Evolutionary conservation across 2,888 invertebrate species (phyloP), one percentile per base, ranked within the genome.

Genomic region (Campaea margaritaria): DNA sequence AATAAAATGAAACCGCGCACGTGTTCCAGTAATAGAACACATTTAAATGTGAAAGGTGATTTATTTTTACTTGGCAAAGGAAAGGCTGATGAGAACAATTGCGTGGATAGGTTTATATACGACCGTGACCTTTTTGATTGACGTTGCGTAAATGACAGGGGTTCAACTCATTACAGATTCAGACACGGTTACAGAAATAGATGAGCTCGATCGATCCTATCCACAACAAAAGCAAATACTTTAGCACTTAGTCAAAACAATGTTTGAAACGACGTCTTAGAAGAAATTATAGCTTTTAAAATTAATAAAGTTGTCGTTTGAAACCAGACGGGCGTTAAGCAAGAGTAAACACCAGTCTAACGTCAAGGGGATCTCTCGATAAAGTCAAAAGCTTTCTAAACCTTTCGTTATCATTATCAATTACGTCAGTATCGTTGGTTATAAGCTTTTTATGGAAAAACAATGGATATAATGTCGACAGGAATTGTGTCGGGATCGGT

Each of bases 111-210:
- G 60, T 65, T 59, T 43, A 59, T 62, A 70, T 77, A 65, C 70
- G 76, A 75, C 82, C 81, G 69, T 83, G 80, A 81, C 81, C 81
- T 84, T 83, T 27, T 82, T 82, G 83, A 82, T 77, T 80, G 83
- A 82, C 81, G 80, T 72, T 69, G 74, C 76, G 74, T 74, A 81
- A 84, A 83, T 81, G 78, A 74, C 79, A 73, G 64, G 76, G 75
- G 75, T 75, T 72, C 60, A 62, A 51, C 62, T 69, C 45, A 62
- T 72, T 72, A 73, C 69, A 72, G 64, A 70, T 60, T 61, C 48
- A 55, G 47, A 62, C 55, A 62, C 48, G 44, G 50, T 51, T 50
- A 60, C 54, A 38, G 27, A 55, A 60, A 55, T 55, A 60, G 55
- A 54, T 31, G 49, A 31, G 55, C 28, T 41, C 39, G 42, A 45